Evolutionary conservation across 1,140 invertebrate species (phyloP).

Genomic region (Atta texana): DNA sequence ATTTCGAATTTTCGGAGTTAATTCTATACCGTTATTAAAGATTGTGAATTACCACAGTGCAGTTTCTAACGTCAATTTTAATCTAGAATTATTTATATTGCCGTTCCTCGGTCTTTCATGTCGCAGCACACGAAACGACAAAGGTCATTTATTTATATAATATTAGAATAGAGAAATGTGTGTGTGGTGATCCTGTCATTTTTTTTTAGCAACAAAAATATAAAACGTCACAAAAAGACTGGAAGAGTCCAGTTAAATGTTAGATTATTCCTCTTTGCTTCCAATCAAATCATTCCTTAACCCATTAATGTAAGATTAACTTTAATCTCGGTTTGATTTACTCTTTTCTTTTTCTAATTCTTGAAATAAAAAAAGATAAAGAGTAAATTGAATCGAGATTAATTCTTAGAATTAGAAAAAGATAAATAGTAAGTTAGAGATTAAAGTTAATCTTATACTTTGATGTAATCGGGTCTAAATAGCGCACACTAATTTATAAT

Average conservation of each 20-base stretch:
- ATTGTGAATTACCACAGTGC: not conserved
- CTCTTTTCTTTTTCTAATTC: too few species aligned
- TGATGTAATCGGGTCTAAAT: too few species aligned
- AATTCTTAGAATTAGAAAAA: too few species aligned
- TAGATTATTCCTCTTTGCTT: not conserved
- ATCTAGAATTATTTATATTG: constrained; percentile 27
- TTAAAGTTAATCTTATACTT: too few species aligned
- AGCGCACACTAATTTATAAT: too few species aligned
- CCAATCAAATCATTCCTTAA: too few species aligned
- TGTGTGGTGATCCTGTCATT: not conserved
- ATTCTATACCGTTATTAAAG: not conserved
- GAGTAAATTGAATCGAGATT: too few species aligned
- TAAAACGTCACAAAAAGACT: not conserved
- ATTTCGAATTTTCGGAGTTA: constrained; percentile 36
- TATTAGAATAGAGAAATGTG: not conserved
- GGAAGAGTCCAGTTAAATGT: not conserved
- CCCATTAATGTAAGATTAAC: too few species aligned
- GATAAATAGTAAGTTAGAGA: too few species aligned
- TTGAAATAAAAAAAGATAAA: too few species aligned
- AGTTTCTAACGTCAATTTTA: not conserved
- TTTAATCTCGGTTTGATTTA: too few species aligned
- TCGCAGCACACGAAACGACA: not conserved
- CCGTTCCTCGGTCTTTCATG: not conserved
- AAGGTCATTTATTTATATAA: constrained; percentile 1
- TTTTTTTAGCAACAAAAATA: not conserved